Percentiles rank a stretch among this genome's conserved stretches.
Conservation (phyloP, 1,140 invertebrate species). For the Vollenhovia emeryi region DNA sequence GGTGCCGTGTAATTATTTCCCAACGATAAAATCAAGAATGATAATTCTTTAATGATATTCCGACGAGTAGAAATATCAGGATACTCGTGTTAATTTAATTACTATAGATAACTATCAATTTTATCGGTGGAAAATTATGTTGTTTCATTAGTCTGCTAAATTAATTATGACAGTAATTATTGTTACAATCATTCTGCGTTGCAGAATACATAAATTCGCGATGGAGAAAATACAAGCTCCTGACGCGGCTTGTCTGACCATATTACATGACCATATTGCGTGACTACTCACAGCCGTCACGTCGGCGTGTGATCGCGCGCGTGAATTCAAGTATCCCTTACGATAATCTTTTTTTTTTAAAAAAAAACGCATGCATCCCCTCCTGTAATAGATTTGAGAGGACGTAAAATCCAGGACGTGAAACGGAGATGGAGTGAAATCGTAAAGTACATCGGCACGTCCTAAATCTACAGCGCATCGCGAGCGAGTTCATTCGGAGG, state of each 20-base stretch:
- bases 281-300: not conserved
- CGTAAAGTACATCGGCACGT: slow-evolving; percentile 25
- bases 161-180: slow-evolving; percentile 36
- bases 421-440: slow-evolving; percentile 28
- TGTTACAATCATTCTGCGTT: not conserved
- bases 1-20: not conserved
- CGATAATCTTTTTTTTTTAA: not conserved
- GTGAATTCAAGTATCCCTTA: not conserved
- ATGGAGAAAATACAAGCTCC: not conserved
- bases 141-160: slow-evolving; percentile 30
- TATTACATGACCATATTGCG: not conserved
- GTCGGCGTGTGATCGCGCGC: not conserved
- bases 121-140: slow-evolving; percentile 40
- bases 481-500: slow-evolving; percentile 8
- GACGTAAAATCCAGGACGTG: slow-evolving; percentile 9
- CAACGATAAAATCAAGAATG: not conserved
- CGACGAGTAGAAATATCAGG: not conserved
- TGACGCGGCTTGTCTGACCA: not conserved
- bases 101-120: slow-evolving; percentile 24
- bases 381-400: slow-evolving; percentile 11
- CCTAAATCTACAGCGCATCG: slow-evolving; percentile 32
- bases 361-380: not conserved
- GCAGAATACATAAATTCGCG: not conserved
- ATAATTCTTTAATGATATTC: slow-evolving; percentile 27
- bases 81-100: slow-evolving; percentile 13